Evolutionary conservation across 2,797 vertebrate genomes (phyloP).

Genomic region (Tarsius wallacei): DNA sequence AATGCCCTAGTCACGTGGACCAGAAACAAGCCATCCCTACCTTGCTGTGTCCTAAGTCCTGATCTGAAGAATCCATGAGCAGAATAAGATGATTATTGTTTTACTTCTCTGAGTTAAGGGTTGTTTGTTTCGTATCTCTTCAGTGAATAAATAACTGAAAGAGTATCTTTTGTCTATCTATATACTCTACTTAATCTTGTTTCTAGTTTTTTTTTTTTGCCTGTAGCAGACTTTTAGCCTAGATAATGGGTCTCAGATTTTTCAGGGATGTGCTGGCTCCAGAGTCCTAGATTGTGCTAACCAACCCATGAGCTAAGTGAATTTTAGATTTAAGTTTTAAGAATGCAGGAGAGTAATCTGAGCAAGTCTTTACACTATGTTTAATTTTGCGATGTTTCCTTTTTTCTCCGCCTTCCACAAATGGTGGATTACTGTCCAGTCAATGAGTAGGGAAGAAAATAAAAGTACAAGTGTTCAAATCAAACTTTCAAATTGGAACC

Average conservation of each 20-base stretch:
- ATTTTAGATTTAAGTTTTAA: constrained; percentile 51
- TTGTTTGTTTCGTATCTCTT: neutral
- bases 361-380: neutral
- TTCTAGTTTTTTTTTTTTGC: neutral
- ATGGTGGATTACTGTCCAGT: neutral
- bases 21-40: neutral
- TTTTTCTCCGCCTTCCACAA: neutral
- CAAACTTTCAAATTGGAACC: constrained; percentile 20
- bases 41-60: neutral
- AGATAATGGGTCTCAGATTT: neutral
- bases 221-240: neutral
- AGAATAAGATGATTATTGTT: constrained; percentile 1
- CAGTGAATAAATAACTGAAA: neutral
- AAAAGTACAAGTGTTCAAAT: neutral
- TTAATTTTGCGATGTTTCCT: neutral
- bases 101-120: neutral
- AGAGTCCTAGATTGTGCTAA: constrained; percentile 14
- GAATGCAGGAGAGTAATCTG: neutral
- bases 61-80: neutral
- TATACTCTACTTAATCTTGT: neutral
- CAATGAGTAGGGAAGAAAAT: neutral
- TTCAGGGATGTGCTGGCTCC: neutral
- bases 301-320: constrained; percentile 27
- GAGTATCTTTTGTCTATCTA: neutral
- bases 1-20: neutral